These are phyloP conservation scores for Silurus glanis DNA, from an alignment of 2,113 vertebrate species.

Conservation along the genomic window DNA sequence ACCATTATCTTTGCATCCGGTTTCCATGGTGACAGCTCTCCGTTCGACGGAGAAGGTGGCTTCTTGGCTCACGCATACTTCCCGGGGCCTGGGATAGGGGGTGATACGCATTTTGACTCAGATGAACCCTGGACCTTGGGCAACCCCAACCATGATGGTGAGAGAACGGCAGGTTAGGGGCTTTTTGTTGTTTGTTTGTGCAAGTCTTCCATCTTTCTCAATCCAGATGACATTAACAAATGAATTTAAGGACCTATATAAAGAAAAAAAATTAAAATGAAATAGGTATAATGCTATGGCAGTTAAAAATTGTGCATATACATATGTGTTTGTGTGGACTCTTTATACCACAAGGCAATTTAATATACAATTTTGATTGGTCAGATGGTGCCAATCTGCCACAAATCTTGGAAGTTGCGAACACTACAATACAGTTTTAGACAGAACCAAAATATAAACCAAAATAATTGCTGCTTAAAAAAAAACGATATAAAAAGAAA, in stretches of 20 bases:
- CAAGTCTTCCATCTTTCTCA: conserved; percentile 8
- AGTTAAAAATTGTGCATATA: too few species aligned
- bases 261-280: background rate
- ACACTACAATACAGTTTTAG: background rate
- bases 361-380: too few species aligned
- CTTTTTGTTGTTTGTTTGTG: conserved; percentile 40
- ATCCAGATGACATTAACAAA: background rate
- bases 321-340: too few species aligned
- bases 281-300: too few species aligned
- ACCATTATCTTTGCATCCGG: conserved; percentile 99
- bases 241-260: background rate
- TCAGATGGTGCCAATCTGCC: too few species aligned
- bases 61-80: conserved; percentile 98
- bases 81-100: conserved; percentile 95
- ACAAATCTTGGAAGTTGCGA: background rate
- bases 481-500: too few species aligned
- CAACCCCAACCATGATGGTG: conserved; percentile 96
- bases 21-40: conserved; percentile 98
- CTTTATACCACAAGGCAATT: too few species aligned
- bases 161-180: conserved; percentile 63
- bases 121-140: conserved; percentile 98
- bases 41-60: conserved; percentile 96
- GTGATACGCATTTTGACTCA: conserved; percentile 97
- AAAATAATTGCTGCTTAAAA: background rate
- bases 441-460: background rate